Conservation (phyloP, 2,888 invertebrate species). For the Tenthredo distinguenda region DNA sequence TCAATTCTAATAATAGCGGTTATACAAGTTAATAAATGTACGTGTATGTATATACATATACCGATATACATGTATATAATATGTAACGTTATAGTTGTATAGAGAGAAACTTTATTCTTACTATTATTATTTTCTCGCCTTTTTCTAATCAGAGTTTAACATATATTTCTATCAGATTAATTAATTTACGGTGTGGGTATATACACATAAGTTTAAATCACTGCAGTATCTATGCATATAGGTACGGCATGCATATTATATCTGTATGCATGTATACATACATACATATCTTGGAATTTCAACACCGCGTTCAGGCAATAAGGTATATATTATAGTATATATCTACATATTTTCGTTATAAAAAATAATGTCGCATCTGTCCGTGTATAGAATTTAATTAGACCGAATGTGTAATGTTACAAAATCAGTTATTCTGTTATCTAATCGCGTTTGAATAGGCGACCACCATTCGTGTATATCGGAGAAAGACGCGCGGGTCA, state of each 20-base stretch:
- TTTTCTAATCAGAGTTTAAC: not conserved
- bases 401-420: constrained; percentile 5
- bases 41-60: not conserved
- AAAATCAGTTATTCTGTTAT: constrained; percentile 13
- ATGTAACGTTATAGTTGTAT: not conserved
- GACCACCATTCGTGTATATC: not conserved
- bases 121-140: not conserved
- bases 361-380: not conserved
- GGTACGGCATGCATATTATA: not conserved
- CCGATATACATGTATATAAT: not conserved
- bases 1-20: constrained; percentile 38
- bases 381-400: constrained; percentile 16
- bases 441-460: constrained; percentile 6
- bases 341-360: not conserved
- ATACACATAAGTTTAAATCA: not conserved
- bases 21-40: not conserved
- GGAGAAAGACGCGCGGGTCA: not conserved
- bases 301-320: not conserved
- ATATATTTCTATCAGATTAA: not conserved
- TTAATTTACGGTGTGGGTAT: not conserved
- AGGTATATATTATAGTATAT: not conserved
- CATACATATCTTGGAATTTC: not conserved
- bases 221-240: not conserved
- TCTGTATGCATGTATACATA: too few relatives aligned
- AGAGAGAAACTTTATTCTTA: not conserved